Evolutionary conservation across 2,113 vertebrate genomes (phyloP), one percentile per base, ranked within the genome.

Genomic region (Cichladusa arquata): DNA sequence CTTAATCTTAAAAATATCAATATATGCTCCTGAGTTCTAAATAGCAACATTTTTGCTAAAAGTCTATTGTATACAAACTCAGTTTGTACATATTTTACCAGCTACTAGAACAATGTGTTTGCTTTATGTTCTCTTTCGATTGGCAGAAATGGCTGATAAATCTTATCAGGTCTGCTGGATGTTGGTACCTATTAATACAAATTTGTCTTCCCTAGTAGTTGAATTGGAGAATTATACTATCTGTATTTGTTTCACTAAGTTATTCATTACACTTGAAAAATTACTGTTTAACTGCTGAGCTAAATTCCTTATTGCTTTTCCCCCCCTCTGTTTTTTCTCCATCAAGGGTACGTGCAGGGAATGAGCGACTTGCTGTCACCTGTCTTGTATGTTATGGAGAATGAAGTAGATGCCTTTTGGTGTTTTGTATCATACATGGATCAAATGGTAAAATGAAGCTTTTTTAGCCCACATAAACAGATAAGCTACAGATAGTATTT

Each of bases 331-430:
- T 9, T 12, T 96, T 93, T 40, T 84, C 53, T 90, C 11, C 2
- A 4, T 87, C 48, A 97, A 99, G 99, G 99, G 40, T 99, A 99
- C 29, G 98, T 99, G 29, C 99, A 99, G 97, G 99, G 99, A 51
- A 99, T 99, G 99, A 99, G 99, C 12, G 99, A 99, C 96, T 98
- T 99, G 91, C 99, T 99, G 92, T 99, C 99, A 7, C 99, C 99
- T 7, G 98, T 99, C 91, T 97, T 99, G 57, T 99, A 98, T 87
- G 98, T 99, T 87, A 99, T 99, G 98, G 99, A 99, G 96, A 99
- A 99, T 85, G 99, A 99, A 98, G 99, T 99, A 61, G 99, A 99
- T 90, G 99, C 99, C 31, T 99, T 99, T 97, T 99, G 99, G 99
- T 99, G 99, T 95, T 99, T 99, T 91, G 99, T 99, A 26, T 98